Base-by-base conservation (phyloP, 2,113 vertebrate species). In the Rhagologus leucostigma region DNA sequence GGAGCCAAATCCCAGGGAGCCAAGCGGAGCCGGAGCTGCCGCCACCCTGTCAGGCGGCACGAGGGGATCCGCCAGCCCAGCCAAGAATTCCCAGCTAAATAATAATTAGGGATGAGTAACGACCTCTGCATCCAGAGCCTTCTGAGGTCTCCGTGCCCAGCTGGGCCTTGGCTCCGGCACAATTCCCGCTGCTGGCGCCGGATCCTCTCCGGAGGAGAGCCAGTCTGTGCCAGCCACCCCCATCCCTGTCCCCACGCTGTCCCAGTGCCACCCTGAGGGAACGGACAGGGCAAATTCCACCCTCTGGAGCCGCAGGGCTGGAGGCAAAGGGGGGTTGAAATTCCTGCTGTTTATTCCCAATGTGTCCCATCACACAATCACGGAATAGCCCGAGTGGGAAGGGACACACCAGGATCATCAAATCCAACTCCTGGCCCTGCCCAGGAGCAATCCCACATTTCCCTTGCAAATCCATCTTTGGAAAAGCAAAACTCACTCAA, bases 121-220 rank as follows among this genome's bases (percentile, higher is more conserved):
- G 63, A 65, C 52, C 93, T 62, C 62, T 79, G 67, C 76, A 49
- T 52, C 71, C 70, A 10, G 62, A 70, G 84, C 75, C 60, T 70
- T 35, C n/a, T 76, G 35, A 78, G 84, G 84, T 86, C 60, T 77
- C 90, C 17, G 14, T 85, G 93, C 90, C 69, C 87, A 35, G 69
- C 46, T 32, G 69, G 1, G 3, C 68, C 87, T 63, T 64, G 87
- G 90, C 78, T 90, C 77, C 0, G 2, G 50, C 0, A 2, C 13
- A 57, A 47, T 94, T 82, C 88, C 70, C 0, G 1, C 52, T n/a
- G 79, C 63, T 62, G 87, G 78, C 29, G 6, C 90, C 14, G 4
- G 62, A 55, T 75, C 84, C 57, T 50, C 52, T 81, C 30, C 0
- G 1, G 74, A 77, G 71, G 46, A 1, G 1, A 46, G 44, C 59